Percentiles rank a stretch among this genome's conserved stretches.
Conservation (phyloP, 1,140 invertebrate species). For the Microplitis demolitor region DNA sequence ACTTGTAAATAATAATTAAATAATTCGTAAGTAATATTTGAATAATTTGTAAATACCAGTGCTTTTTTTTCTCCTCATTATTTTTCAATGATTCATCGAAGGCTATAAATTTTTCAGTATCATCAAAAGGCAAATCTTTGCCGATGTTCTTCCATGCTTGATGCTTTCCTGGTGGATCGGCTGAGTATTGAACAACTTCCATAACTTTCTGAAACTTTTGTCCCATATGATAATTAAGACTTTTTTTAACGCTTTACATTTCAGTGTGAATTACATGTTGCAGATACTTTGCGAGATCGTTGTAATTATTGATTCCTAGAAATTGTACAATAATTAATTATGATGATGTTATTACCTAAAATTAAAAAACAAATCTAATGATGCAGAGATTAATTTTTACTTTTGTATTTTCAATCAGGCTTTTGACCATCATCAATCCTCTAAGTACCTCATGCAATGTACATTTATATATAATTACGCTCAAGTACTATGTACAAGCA, state of each 20-base stretch:
- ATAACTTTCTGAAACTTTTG: neutral
- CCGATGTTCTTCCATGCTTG: neutral
- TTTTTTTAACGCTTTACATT: neutral
- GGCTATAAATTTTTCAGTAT: neutral
- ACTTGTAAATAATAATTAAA: neutral
- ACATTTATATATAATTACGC: no score
- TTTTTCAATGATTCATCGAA: neutral
- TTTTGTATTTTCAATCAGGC: no score
- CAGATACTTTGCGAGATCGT: neutral
- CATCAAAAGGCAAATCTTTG: neutral
- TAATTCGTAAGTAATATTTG: neutral
- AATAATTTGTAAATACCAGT: neutral
- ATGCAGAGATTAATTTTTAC: no score
- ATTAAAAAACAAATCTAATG: no score
- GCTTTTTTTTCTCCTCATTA: neutral
- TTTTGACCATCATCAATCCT: no score
- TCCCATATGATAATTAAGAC: neutral
- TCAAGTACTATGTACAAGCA: no score
- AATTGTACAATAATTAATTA: neutral
- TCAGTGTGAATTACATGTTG: neutral
- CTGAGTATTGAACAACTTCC: neutral
- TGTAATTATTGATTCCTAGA: neutral
- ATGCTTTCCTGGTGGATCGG: neutral
- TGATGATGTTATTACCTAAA: neutral
- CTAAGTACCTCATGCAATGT: no score